Base-by-base conservation (phyloP, 2,113 vertebrate species). In the Tetrao urogallus region DNA sequence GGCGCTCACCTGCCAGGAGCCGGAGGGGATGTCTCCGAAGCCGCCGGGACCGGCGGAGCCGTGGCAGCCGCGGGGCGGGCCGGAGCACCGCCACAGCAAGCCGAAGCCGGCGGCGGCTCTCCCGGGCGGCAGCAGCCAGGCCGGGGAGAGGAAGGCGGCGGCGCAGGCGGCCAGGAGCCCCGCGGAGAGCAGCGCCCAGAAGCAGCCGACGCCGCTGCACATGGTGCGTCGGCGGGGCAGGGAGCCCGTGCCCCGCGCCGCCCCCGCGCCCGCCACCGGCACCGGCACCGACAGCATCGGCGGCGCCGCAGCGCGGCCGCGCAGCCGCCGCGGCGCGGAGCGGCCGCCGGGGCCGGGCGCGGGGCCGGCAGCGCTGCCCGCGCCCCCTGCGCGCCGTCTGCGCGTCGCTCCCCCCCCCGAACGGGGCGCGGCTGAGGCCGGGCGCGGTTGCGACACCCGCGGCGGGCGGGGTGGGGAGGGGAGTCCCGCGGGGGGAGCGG, bases 21-120 rank as follows among this genome's bases (percentile, higher is more conserved):
- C 98, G 89, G 98, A 99, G 30, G 98, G 98, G 94, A 99, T 99
- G 91, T 98, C 98, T 34, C 98, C 97, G 92, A 99, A 98, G 96
- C 89, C 98, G 21, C 98, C 98, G 85, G 98, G 96, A 48, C 98
- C 98, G 28, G 98, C 98, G 89, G 98, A 98, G 85, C 98, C 97
- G 98, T 98, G 98, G 96, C 98, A 99, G 57, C 97, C 92, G 95
- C 97, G 97, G 97, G 97, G 88, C 88, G 98, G 97, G 87, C 98
- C 98, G 25, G 98, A 94, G 98, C 98, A 99, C 96, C 98, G 98
- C 98, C 98, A 98, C 78, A 99, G 98, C 89, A 99, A 97, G 28
- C 98, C 98, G 95, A 99, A 98, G 87, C 98, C 98, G 63, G 98
- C 97, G 5, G 98, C 98, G 93, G 98, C 98, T n/a, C 69, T 86